These are phyloP conservation scores for Eupithecia vulgata DNA, from an alignment of 2,888 invertebrate genomes.

Conservation along the genomic window DNA sequence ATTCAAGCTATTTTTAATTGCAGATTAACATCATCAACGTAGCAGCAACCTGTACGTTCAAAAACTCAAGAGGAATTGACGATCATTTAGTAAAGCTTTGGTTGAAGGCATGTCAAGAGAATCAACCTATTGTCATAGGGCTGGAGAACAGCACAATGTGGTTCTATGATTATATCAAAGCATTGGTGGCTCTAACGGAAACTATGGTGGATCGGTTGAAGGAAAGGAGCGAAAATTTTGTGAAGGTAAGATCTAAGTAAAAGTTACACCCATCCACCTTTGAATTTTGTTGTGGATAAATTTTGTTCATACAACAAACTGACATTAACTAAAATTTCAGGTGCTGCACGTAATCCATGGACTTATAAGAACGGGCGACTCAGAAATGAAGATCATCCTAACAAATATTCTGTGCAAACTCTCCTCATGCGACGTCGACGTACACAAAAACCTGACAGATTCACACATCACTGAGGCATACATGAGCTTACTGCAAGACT, in stretches of 20 bases:
- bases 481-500: constrained; percentile 50
- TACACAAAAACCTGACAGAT: constrained; percentile 49
- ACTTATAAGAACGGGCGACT: constrained; percentile 56
- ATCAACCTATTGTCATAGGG: constrained; percentile 38
- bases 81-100: constrained; percentile 56
- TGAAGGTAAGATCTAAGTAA: constrained; percentile 57
- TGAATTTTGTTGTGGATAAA: neutral
- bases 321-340: constrained; percentile 45
- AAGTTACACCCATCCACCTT: neutral
- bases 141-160: constrained; percentile 52
- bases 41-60: constrained; percentile 59
- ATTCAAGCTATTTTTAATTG: constrained; percentile 35
- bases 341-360: constrained; percentile 60
- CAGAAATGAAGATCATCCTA: constrained; percentile 59
- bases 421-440: constrained; percentile 45
- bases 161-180: constrained; percentile 60
- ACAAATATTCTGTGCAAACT: constrained; percentile 61
- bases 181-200: constrained; percentile 56
- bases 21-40: constrained; percentile 62
- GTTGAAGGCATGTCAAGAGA: constrained; percentile 60
- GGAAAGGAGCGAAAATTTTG: constrained; percentile 48
- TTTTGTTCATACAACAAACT: neutral
- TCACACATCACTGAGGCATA: constrained; percentile 50
- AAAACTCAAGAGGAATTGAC: constrained; percentile 51
- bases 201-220: constrained; percentile 49